Base-by-base conservation (phyloP, 2,888 invertebrate genomes). In the Eupeodes luniger region DNA sequence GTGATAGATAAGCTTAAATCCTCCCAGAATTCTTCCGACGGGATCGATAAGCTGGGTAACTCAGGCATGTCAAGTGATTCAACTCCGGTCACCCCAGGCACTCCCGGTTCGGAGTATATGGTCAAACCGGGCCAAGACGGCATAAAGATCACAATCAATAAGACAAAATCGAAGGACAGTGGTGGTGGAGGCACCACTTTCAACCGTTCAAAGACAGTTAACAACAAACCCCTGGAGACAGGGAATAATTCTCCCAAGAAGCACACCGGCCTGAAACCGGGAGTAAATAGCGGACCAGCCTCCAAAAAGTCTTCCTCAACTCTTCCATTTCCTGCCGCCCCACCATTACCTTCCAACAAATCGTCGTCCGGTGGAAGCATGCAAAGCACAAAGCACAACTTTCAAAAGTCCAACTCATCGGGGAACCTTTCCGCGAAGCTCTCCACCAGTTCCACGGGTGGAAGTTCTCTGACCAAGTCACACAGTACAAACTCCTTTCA, bases 61-160 rank as follows among this genome's bases (percentile, higher is more conserved):
- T 53, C 88, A 76, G 11, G 86, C 49, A 11, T 85, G 64, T 64
- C 91, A 10, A 84, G 81, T 7, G 89, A 94, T 16, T 94, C 94
- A 14, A 91, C 93, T 40, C 91, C 94, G 47, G 44, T 27, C 2
- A 70, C 70, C 7, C 95, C 95, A 91, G 75, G 80, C 4, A 84
- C 76, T 11, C 90, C 89, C 89, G 89, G 70, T 11, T 91, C 96
- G 92, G 97, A 97, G 91, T 98, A 98, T 91, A 97, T 97, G 96
- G 97, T 98, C 0, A 98, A 98, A 92, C 96, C 97, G 19, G 97
- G 97, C 92, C 92, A 93, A 67, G 98, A 98, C 90, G 98, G 98
- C 5, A 97, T 98, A 94, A 98, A 98, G 93, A 95, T 98, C 77
- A 98, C 98, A 4, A 98, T 98, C 40, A 98, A 98, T 91, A 98